Evolutionary conservation across 23 tunicate species (phyloP), one percentile per base, ranked within the genome.

Genomic region (Trididemnum miniatum): DNA sequence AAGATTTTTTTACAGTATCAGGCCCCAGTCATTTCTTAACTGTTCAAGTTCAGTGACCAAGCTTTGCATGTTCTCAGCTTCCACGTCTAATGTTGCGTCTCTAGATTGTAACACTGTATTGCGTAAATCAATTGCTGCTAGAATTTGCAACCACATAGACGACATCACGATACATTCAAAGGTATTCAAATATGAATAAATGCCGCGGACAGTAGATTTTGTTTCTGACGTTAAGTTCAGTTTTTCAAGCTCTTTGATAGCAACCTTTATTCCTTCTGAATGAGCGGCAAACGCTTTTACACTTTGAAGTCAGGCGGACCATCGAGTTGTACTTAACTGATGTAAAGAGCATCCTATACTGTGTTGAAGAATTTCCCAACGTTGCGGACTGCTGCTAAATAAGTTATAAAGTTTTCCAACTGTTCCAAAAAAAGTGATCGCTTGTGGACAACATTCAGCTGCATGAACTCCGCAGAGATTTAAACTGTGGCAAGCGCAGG

Each of bases 401-500:
- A 62, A n/a, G 28, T 62, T 22, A 62, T 62, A 62, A 22, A 62
- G 29, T 62, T 62, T 62, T 62, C n/a, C 67, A 62, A 24, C 29
- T 62, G 67, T 22, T 62, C 29, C 67, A 24, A 62, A 62, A 62
- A 22, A 24, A 62, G 67, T 24, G 29, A 20, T 62, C 26, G 29
- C 67, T 62, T 62, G 28, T 62, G 67, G 67, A 24, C 67, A 62
- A 24, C 28, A 62, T 62, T 62, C 67, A 62, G 67, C 67, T 20
- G 67, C 67, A 22, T 62, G 67, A 24, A 24, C 67, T 20, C 67
- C 67, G n/a, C 67, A 62, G 28, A 62, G 29, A 24, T 62, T 62
- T 62, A 62, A 24, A 62, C 28, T 62, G 26, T 62, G 67, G 67
- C 67, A 62, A 24, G 67, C 67, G 29, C 67, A 62, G 28, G 67